Conservation (phyloP, 2,888 invertebrate species). For the Luperina nickerlii region DNA sequence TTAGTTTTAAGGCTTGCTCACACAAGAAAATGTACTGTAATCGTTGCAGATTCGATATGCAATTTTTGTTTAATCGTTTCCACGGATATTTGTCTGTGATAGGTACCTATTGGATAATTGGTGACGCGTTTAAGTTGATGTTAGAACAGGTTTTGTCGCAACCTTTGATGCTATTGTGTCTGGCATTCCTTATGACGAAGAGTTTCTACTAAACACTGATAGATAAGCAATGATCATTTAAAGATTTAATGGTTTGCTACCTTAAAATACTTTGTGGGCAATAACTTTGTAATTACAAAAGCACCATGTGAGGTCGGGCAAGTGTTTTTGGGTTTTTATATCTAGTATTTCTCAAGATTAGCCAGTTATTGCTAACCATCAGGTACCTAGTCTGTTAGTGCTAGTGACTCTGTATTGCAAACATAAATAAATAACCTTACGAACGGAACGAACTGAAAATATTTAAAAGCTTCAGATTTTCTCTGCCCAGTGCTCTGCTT, state of each 20-base stretch:
- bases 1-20: slow-evolving; percentile 40
- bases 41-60: slow-evolving; percentile 63
- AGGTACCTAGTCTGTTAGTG: background rate
- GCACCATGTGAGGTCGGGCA: background rate
- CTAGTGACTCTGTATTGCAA: background rate
- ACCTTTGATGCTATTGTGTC: slow-evolving; percentile 55
- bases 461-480: background rate
- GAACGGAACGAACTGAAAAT: background rate
- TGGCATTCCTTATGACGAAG: slow-evolving; percentile 8
- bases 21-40: slow-evolving; percentile 55
- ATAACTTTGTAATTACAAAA: background rate
- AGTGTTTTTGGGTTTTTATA: background rate
- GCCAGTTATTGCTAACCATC: background rate
- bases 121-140: slow-evolving; percentile 48
- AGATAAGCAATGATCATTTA: background rate
- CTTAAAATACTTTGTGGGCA: background rate
- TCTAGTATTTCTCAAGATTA: background rate
- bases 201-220: background rate
- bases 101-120: slow-evolving; percentile 55
- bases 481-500: background rate
- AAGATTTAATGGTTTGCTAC: slow-evolving; percentile 6
- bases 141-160: slow-evolving; percentile 45
- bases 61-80: slow-evolving; percentile 57
- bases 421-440: background rate
- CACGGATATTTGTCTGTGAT: slow-evolving; percentile 42